phyloP scores from a whole-genome alignment of 2,797 vertebrate genomes.

The Megalops cyprinoides region DNA sequence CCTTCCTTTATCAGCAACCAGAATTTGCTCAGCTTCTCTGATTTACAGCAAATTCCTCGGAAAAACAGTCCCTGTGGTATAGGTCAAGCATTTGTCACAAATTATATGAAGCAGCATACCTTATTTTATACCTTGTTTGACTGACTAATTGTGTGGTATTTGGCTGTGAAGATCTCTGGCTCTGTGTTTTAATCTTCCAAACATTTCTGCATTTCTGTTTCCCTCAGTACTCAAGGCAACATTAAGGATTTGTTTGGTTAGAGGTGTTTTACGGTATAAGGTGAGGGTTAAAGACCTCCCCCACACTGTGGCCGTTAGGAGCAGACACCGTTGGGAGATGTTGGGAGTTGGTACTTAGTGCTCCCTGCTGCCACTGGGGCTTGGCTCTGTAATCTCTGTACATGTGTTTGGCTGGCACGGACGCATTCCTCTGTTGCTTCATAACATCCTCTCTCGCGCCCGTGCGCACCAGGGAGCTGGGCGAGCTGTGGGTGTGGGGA shows the following conservation, averaged over 20 bases:
- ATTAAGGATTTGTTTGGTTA: no score
- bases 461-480: no score
- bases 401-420: background rate
- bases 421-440: background rate
- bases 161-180: background rate
- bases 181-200: no score
- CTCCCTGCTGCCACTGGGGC: background rate
- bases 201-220: no score
- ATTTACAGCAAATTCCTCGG: no score
- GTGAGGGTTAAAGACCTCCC: background rate
- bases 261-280: background rate
- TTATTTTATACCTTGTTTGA: background rate
- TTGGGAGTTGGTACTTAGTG: background rate
- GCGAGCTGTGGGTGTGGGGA: background rate
- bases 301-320: no score
- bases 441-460: background rate
- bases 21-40: background rate
- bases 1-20: background rate
- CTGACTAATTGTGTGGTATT: no score
- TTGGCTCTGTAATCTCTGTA: background rate
- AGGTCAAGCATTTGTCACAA: background rate
- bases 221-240: background rate
- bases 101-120: background rate
- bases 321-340: background rate
- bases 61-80: background rate